A percentile compares a stretch with the other conserved stretches of the same genome.
These are phyloP conservation scores for Catocala sponsa DNA, from an alignment of 2,888 invertebrate genomes.

Conservation along the genomic window DNA sequence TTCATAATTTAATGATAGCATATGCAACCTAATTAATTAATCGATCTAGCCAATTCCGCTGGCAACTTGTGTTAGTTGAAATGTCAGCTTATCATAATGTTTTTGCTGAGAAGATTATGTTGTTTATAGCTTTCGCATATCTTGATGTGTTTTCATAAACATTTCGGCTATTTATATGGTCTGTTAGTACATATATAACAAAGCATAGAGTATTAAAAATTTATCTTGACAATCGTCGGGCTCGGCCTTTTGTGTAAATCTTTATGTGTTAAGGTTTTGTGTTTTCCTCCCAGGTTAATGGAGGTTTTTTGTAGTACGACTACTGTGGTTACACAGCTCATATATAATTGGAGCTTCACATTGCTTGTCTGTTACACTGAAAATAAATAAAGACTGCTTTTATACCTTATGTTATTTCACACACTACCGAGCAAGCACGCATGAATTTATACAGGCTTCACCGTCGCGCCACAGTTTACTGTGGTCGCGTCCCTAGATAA, in stretches of 20 bases:
- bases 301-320: conserved; percentile 19
- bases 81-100: neutral
- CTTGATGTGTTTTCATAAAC: conserved; percentile 1
- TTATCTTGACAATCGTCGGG: conserved; percentile 26
- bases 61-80: conserved; percentile 2
- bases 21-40: conserved; percentile 6
- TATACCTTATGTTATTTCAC: conserved; percentile 8
- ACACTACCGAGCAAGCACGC: neutral
- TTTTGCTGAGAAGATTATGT: neutral
- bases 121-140: neutral
- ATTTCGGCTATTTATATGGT: conserved; percentile 12
- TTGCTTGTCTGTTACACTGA: conserved; percentile 14
- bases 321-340: conserved; percentile 15
- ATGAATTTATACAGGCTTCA: neutral
- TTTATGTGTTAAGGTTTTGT: conserved; percentile 24
- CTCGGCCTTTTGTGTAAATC: conserved; percentile 12
- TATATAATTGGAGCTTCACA: conserved; percentile 15
- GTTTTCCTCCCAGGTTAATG: conserved; percentile 22
- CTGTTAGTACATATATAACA: conserved; percentile 10
- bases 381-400: conserved; percentile 8
- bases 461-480: too few species aligned
- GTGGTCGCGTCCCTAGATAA: conserved; percentile 5
- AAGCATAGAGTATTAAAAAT: conserved; percentile 26
- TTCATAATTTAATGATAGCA: conserved; percentile 7
- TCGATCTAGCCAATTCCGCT: neutral